Conservation (phyloP, 1,140 invertebrate species). For the Bombus superbus region DNA sequence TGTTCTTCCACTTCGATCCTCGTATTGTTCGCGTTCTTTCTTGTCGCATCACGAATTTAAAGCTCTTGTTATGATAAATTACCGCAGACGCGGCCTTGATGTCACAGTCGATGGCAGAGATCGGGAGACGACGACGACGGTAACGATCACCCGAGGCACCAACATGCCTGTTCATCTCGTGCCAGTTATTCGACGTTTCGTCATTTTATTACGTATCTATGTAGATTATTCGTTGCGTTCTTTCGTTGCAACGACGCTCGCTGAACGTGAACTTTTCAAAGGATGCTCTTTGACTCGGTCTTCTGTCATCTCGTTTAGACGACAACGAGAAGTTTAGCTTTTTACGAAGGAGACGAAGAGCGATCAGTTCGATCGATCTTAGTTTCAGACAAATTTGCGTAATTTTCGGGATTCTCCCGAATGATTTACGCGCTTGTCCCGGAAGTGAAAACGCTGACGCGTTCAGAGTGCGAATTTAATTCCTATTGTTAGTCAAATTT, state of each 20-base stretch:
- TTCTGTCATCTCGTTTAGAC: neutral
- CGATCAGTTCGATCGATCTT: too few relatives aligned
- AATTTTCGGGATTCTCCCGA: neutral
- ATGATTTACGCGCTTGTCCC: too few relatives aligned
- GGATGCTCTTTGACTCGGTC: neutral
- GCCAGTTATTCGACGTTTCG: conserved; percentile 4
- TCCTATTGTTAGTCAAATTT: conserved; percentile 1
- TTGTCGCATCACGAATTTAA: conserved; percentile 9
- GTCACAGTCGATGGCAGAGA: conserved; percentile 56
- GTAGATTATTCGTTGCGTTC: conserved; percentile 15
- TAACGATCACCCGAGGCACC: conserved; percentile 26
- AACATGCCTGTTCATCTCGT: conserved; percentile 11
- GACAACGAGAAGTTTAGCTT: neutral
- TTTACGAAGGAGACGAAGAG: neutral
- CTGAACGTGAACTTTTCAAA: conserved; percentile 17
- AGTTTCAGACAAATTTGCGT: neutral
- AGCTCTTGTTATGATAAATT: conserved; percentile 54
- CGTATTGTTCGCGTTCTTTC: neutral
- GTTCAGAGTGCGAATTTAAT: neutral
- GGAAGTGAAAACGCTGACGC: neutral
- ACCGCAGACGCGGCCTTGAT: conserved; percentile 54
- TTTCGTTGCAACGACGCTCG: neutral
- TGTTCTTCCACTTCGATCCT: neutral
- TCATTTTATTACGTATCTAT: conserved; percentile 36
- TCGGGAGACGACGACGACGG: conserved; percentile 30